phyloP scores from a whole-genome alignment of 2,797 vertebrate species.

The Lacerta viridis region DNA sequence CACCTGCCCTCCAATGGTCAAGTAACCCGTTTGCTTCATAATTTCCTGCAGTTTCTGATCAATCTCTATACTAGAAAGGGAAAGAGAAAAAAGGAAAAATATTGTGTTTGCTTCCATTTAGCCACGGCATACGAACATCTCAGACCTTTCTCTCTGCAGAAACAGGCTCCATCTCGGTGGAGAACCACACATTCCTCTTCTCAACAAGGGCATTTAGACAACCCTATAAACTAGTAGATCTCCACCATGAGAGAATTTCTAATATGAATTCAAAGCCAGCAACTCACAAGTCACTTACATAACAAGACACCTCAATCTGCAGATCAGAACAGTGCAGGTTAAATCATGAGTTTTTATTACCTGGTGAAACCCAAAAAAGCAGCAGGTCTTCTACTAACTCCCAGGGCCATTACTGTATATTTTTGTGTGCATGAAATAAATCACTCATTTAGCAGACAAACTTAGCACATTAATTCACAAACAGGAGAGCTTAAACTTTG shows the following conservation, averaged over 20 bases:
- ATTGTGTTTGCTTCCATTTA: neutral
- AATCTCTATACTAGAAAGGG: conserved; percentile 88
- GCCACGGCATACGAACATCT: neutral
- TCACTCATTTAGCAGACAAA: neutral
- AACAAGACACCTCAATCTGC: neutral
- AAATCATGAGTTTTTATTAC: neutral
- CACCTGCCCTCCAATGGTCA: conserved; percentile 95
- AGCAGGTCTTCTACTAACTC: neutral
- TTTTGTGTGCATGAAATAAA: neutral
- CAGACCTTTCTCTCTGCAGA: neutral
- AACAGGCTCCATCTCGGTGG: neutral
- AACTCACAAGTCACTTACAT: neutral
- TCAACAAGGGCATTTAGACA: neutral
- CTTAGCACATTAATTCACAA: neutral
- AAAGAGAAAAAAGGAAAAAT: neutral
- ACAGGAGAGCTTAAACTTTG: neutral
- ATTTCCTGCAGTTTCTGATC: conserved; percentile 97
- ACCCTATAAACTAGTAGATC: neutral
- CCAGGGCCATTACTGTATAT: neutral
- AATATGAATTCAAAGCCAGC: neutral
- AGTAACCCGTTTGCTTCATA: conserved; percentile 95
- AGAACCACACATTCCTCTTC: neutral
- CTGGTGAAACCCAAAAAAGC: neutral
- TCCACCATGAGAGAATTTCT: neutral
- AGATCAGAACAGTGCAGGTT: neutral